phyloP scores from a whole-genome alignment of 2,113 vertebrate genomes.

The Centropristis striata region DNA sequence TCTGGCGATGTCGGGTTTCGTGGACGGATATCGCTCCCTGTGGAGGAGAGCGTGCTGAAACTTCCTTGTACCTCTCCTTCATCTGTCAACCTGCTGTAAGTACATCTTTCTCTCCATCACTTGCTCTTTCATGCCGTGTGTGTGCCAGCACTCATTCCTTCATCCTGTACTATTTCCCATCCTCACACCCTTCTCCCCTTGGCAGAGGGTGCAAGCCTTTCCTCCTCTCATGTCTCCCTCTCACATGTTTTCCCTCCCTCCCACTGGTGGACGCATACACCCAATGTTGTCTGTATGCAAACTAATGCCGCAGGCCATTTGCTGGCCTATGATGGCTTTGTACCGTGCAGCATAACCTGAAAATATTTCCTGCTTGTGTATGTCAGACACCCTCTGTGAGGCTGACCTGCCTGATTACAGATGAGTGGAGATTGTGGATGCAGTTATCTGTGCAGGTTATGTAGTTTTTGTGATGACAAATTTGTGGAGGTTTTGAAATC shows the following conservation, averaged over 20 bases:
- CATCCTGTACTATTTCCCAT: constrained; percentile 12
- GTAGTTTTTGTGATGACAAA: constrained; percentile 20
- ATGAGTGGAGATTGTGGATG: constrained; percentile 31
- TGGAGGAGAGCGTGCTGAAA: constrained; percentile 67
- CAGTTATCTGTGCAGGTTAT: constrained; percentile 12
- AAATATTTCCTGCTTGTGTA: constrained; percentile 4
- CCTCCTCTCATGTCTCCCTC: constrained; percentile 20
- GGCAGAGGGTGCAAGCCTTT: constrained; percentile 20
- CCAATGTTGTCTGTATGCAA: constrained; percentile 50
- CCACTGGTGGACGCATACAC: constrained; percentile 16
- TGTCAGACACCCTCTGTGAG: constrained; percentile 4
- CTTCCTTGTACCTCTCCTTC: constrained; percentile 46
- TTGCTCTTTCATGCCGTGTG: not conserved
- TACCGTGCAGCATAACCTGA: constrained; percentile 27
- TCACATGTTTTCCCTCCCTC: constrained; percentile 31
- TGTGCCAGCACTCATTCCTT: constrained; percentile 32
- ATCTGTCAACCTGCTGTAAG: constrained; percentile 69
- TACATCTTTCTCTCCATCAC: constrained; percentile 34
- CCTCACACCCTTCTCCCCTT: constrained; percentile 16
- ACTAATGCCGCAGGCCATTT: constrained; percentile 40
- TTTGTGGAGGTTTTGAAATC: not conserved
- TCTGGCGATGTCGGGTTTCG: constrained; percentile 55
- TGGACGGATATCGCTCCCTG: constrained; percentile 50
- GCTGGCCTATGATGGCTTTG: constrained; percentile 17
- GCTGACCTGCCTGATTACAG: constrained; percentile 20